Percentiles rank a stretch among this genome's conserved stretches.
phyloP scores from a whole-genome alignment of 1,140 invertebrate species.

The Brachionus sp. region DNA sequence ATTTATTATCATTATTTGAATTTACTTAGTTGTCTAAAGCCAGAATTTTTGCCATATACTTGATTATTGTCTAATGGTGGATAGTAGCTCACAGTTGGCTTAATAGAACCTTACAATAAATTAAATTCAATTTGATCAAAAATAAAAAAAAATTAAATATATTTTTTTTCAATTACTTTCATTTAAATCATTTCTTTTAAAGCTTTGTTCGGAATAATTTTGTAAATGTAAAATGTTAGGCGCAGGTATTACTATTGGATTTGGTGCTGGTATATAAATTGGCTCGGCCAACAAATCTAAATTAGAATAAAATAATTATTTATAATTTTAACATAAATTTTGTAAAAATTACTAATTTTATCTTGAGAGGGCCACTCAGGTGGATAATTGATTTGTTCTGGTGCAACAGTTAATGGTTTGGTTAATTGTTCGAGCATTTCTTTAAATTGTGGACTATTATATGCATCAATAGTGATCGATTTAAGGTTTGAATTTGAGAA shows the following conservation, averaged over 20 bases:
- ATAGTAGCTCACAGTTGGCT: slow-evolving; percentile 17
- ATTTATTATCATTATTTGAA: neutral
- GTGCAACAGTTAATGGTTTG: slow-evolving; percentile 25
- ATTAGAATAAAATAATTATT: neutral
- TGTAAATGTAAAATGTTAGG: slow-evolving; percentile 17
- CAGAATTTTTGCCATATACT: neutral
- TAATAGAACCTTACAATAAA: neutral
- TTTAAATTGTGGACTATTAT: slow-evolving; percentile 40
- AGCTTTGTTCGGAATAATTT: neutral
- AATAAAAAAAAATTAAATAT: no score
- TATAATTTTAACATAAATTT: neutral
- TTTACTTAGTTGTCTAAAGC: slow-evolving; percentile 30
- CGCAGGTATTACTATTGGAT: slow-evolving; percentile 43
- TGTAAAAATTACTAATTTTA: slow-evolving; percentile 17
- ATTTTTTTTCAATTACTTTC: neutral
- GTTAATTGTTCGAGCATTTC: slow-evolving; percentile 27
- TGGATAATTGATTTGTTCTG: slow-evolving; percentile 37
- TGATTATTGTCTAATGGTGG: slow-evolving; percentile 5
- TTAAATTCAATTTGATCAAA: neutral
- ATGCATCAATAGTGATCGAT: slow-evolving; percentile 24
- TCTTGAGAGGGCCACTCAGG: slow-evolving; percentile 43
- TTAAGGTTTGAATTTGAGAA: slow-evolving; percentile 16
- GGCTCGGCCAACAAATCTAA: slow-evolving; percentile 28
- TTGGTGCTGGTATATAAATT: slow-evolving; percentile 43
- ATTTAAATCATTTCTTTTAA: neutral